Percentiles rank a stretch among this genome's conserved stretches.
Conservation (phyloP, 2,888 invertebrate species). For the Byasa hedistus region DNA sequence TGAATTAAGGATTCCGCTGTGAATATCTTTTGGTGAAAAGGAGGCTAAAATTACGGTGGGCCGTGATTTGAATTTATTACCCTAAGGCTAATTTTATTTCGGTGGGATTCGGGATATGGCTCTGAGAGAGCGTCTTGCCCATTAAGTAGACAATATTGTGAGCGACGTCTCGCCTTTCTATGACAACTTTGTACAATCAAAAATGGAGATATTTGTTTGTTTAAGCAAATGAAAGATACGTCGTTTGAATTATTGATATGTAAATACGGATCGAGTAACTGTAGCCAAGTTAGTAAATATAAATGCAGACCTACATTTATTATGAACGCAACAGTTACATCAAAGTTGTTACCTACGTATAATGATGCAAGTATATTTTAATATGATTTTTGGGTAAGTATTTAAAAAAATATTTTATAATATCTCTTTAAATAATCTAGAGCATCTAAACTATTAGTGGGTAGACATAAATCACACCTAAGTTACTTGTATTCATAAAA, state of each 20-base stretch:
- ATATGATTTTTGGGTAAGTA: too few relatives aligned
- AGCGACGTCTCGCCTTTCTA: conserved; percentile 49
- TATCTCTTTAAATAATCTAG: too few relatives aligned
- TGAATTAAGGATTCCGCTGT: conserved; percentile 72
- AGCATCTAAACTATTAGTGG: too few relatives aligned
- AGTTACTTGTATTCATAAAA: too few relatives aligned
- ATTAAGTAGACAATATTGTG: conserved; percentile 63
- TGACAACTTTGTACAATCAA: conserved; percentile 58
- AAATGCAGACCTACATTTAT: neutral
- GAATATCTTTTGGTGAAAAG: conserved; percentile 71
- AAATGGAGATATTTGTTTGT: conserved; percentile 44
- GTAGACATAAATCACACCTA: too few relatives aligned
- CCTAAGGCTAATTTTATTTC: conserved; percentile 74
- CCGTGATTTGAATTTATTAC: conserved; percentile 78
- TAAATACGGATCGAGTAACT: neutral
- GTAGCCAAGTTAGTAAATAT: neutral
- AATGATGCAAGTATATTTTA: too few relatives aligned
- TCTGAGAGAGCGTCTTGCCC: conserved; percentile 48
- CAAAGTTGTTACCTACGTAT: too few relatives aligned
- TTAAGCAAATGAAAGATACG: conserved; percentile 20
- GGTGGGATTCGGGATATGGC: conserved; percentile 53
- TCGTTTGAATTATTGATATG: conserved; percentile 11
- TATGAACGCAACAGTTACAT: too few relatives aligned
- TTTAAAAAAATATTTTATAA: too few relatives aligned
- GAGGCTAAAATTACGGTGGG: conserved; percentile 68